Evolutionary conservation across 2,888 invertebrate genomes (phyloP).

Genomic region (Malthinus seriepunctatus): DNA sequence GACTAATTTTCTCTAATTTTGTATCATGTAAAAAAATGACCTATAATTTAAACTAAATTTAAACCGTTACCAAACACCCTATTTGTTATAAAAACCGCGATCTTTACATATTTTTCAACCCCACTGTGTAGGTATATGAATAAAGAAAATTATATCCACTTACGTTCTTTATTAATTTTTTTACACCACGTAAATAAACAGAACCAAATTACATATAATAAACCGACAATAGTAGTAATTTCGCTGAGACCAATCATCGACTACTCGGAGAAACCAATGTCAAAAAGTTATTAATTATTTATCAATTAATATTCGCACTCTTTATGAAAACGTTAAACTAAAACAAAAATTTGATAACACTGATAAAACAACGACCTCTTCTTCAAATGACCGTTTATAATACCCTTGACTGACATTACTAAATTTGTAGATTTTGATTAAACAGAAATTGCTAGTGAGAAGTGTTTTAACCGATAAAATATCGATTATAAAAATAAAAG

Average conservation of each 20-base stretch:
- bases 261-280: neutral
- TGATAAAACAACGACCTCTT: slow-evolving; percentile 16
- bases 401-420: slow-evolving; percentile 27
- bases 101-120: no score
- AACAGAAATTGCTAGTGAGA: slow-evolving; percentile 8
- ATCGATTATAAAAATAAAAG: neutral
- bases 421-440: neutral
- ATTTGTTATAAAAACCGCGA: no score
- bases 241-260: neutral
- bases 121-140: no score
- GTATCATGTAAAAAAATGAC: no score
- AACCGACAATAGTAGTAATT: neutral
- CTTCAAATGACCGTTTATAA: slow-evolving; percentile 21
- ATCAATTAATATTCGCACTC: no score
- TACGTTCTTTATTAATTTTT: neutral
- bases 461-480: slow-evolving; percentile 10
- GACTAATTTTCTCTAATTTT: no score
- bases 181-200: neutral
- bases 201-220: neutral
- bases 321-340: no score
- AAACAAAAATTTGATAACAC: slow-evolving; percentile 3
- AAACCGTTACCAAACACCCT: no score
- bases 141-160: neutral
- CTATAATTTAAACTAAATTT: no score
- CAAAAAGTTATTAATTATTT: no score